Evolutionary conservation across 2,113 vertebrate genomes (phyloP).

Genomic region (Merops nubicus): DNA sequence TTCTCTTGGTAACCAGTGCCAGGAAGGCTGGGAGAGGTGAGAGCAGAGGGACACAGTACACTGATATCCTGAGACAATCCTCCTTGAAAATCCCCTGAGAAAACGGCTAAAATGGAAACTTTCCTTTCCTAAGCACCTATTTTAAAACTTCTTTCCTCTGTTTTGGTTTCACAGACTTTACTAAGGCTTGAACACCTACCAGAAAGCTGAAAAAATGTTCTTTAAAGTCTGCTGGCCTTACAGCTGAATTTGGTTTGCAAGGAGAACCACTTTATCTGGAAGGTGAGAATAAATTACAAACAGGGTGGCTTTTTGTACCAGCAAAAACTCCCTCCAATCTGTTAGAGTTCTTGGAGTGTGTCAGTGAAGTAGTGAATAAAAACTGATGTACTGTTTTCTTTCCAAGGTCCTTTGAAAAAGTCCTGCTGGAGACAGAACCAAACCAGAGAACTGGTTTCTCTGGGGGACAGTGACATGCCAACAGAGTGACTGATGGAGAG

Average conservation of each 20-base stretch:
- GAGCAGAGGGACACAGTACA: neutral
- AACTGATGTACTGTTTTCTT: neutral
- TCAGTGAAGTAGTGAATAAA: neutral
- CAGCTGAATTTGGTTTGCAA: neutral
- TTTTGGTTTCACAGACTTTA: neutral
- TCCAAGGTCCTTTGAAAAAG: neutral
- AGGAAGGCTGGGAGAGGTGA: neutral
- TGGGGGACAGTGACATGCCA: accelerated
- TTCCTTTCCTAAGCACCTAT: neutral
- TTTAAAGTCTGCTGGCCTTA: neutral
- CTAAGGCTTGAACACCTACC: neutral
- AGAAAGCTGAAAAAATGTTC: neutral
- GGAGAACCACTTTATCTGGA: neutral
- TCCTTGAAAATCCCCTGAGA: conserved; percentile 44
- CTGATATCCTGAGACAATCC: neutral
- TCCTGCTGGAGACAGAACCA: neutral
- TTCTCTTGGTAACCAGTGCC: neutral
- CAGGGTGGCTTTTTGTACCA: neutral
- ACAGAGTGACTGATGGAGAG: neutral
- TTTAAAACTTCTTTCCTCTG: neutral
- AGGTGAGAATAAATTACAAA: neutral
- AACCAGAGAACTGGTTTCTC: neutral
- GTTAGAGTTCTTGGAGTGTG: neutral
- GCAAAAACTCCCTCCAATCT: neutral
- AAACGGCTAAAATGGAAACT: neutral